Evolutionary conservation across 2,113 vertebrate genomes (phyloP).

Genomic region (Gnathonemus longibarbis): DNA sequence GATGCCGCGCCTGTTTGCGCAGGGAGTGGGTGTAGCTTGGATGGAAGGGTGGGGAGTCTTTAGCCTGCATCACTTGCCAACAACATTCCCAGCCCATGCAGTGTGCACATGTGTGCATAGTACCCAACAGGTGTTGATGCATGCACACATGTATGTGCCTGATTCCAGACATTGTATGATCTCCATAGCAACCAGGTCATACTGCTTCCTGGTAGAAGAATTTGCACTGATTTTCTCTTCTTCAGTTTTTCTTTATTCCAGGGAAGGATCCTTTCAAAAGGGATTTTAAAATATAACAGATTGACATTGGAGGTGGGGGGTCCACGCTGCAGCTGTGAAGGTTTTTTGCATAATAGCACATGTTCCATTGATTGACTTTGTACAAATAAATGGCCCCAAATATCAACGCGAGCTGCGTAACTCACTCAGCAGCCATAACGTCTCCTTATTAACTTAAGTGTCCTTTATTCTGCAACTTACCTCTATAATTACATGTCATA

Average conservation of each 20-base stretch:
- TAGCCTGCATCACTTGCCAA: not conserved
- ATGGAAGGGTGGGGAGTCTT: not conserved
- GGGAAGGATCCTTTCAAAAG: not conserved
- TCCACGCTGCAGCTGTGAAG: not conserved
- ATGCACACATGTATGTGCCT: not conserved
- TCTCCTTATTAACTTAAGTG: not conserved
- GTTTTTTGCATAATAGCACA: not conserved
- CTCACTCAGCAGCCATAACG: not conserved
- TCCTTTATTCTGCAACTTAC: not conserved
- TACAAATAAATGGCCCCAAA: not conserved
- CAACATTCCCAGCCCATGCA: not conserved
- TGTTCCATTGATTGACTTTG: not conserved
- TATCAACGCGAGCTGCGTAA: not conserved
- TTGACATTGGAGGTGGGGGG: not conserved
- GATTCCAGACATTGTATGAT: not conserved
- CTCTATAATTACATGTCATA: not conserved
- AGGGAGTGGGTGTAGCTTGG: not conserved
- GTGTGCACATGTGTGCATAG: not conserved
- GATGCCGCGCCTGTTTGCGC: not conserved
- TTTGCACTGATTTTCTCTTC: not conserved
- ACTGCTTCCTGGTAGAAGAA: not conserved
- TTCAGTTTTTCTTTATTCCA: constrained; percentile 7
- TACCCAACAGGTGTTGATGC: not conserved
- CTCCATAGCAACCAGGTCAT: not conserved
- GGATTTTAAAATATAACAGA: not conserved